These are phyloP conservation scores for Speoplatyrhinus poulsoni DNA, from an alignment of 2,113 vertebrate species.

Conservation along the genomic window DNA sequence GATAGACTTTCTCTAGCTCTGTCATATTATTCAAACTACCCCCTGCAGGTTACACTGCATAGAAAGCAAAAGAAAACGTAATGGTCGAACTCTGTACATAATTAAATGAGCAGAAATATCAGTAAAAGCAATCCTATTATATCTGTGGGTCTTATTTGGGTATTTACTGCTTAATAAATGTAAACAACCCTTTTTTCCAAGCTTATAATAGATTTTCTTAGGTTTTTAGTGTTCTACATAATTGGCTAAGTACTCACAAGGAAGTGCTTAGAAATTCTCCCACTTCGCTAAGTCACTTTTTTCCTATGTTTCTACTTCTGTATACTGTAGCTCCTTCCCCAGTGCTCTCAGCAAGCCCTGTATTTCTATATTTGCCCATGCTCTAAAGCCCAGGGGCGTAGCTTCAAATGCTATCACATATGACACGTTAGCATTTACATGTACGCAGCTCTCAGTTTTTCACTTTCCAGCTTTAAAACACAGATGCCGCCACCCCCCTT, in stretches of 20 bases:
- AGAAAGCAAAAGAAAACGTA: no score
- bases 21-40: no score
- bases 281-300: neutral
- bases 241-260: slow-evolving; percentile 28
- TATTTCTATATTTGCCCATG: slow-evolving; percentile 26
- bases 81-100: no score
- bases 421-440: slow-evolving; percentile 13
- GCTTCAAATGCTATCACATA: slow-evolving; percentile 18
- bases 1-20: slow-evolving; percentile 8
- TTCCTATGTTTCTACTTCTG: neutral
- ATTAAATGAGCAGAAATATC: neutral
- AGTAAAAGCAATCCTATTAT: neutral
- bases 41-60: no score
- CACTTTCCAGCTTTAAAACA: neutral
- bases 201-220: slow-evolving; percentile 40
- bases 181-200: slow-evolving; percentile 25
- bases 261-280: slow-evolving; percentile 24
- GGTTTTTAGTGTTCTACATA: slow-evolving; percentile 26
- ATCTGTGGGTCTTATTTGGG: slow-evolving; percentile 3
- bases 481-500: no score
- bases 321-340: neutral
- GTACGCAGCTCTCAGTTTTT: slow-evolving; percentile 13
- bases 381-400: slow-evolving; percentile 13
- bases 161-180: slow-evolving; percentile 19
- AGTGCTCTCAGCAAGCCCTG: slow-evolving; percentile 1